A percentile compares a stretch with the other conserved stretches of the same genome.
Conservation (phyloP, 2,888 invertebrate species). For the Mystacides longicornis region DNA sequence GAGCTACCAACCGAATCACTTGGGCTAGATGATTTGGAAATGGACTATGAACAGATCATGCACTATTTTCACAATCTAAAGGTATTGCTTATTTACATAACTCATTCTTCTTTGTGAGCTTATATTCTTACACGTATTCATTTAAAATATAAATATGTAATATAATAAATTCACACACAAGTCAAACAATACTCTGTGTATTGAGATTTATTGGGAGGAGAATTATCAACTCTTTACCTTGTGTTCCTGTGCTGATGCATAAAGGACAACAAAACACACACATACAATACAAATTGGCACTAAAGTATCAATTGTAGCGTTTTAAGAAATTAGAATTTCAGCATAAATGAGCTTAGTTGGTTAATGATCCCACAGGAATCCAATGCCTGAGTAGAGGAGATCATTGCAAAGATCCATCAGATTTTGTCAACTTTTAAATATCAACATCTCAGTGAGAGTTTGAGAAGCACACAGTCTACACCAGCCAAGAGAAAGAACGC, state of each 20-base stretch:
- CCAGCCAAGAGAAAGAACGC: slow-evolving; percentile 37
- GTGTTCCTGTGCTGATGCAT: too few species aligned
- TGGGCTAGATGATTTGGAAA: slow-evolving; percentile 76
- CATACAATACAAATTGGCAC: not conserved
- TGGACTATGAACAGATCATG: slow-evolving; percentile 98
- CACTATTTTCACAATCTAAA: slow-evolving; percentile 97
- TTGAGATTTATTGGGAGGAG: not conserved
- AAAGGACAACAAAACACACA: too few species aligned
- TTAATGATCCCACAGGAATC: slow-evolving; percentile 55
- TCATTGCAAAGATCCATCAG: slow-evolving; percentile 76
- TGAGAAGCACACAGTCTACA: slow-evolving; percentile 46
- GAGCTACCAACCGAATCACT: slow-evolving; percentile 53
- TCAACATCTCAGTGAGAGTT: slow-evolving; percentile 49
- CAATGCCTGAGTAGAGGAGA: slow-evolving; percentile 85
- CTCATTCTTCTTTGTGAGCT: too few species aligned
- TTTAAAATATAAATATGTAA: too few species aligned
- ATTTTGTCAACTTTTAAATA: slow-evolving; percentile 67
- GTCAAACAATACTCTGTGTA: not conserved
- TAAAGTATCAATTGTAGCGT: slow-evolving; percentile 13
- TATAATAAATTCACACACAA: too few species aligned
- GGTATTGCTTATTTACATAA: slow-evolving; percentile 43
- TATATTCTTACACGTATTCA: too few species aligned
- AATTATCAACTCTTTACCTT: not conserved
- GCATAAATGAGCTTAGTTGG: slow-evolving; percentile 27
- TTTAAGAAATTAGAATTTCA: slow-evolving; percentile 23